A percentile compares a stretch with the other conserved stretches of the same genome.
phyloP scores from a whole-genome alignment of 2,797 vertebrate species.

The Mus minutoides region DNA sequence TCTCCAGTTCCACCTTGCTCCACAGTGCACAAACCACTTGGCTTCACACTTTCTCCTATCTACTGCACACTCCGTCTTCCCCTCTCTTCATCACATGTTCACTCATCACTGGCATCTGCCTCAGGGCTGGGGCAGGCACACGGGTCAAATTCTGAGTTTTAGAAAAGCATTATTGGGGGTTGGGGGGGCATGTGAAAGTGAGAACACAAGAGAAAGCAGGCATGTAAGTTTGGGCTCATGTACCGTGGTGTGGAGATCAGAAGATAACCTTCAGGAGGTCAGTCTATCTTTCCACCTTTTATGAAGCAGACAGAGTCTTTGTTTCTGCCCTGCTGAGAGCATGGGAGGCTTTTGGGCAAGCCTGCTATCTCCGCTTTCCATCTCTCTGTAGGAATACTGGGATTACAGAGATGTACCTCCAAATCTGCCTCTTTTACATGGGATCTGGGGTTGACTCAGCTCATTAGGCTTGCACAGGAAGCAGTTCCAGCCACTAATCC shows the following conservation, averaged over 20 bases:
- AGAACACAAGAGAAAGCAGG: not conserved
- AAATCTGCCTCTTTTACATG: not conserved
- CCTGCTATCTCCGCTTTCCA: not conserved
- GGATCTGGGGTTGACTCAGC: not conserved
- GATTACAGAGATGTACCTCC: not conserved
- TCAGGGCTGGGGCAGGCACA: not conserved
- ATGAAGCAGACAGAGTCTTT: not conserved
- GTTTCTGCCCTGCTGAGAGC: not conserved
- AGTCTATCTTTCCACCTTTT: not conserved
- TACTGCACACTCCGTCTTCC: not conserved
- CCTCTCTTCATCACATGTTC: not conserved
- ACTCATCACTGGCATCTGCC: not conserved
- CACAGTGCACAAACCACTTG: not conserved
- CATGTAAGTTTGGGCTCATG: not conserved
- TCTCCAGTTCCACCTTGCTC: not conserved
- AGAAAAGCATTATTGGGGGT: not conserved
- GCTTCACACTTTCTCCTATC: not conserved
- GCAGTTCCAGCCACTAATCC: not conserved
- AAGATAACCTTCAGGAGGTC: not conserved
- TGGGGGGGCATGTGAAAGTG: not conserved
- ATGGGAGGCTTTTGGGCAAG: not conserved
- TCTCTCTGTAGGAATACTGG: not conserved
- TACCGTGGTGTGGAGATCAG: not conserved
- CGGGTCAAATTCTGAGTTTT: not conserved
- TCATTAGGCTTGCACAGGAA: not conserved